Conservation (phyloP, 2,888 invertebrate species). For the Oxyscelio sp. region DNA sequence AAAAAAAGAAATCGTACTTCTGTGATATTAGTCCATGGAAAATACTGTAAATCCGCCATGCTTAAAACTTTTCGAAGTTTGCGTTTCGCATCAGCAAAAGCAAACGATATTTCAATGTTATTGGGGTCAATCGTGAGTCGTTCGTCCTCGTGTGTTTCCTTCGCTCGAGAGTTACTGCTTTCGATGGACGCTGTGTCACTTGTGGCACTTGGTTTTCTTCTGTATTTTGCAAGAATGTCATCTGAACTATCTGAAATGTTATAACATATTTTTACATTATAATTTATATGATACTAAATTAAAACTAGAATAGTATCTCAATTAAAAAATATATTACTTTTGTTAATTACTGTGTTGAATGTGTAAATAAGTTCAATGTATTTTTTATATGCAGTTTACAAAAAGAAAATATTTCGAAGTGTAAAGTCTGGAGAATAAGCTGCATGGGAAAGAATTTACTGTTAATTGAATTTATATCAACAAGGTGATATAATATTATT, state of each 20-base stretch:
- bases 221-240: slow-evolving; percentile 98
- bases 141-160: slow-evolving; percentile 88
- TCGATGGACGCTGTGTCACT: slow-evolving; percentile 89
- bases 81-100: slow-evolving; percentile 93
- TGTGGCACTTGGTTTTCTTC: slow-evolving; percentile 91
- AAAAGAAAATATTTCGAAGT: too few species aligned
- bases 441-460: too few species aligned
- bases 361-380: too few species aligned
- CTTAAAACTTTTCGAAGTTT: slow-evolving; percentile 97
- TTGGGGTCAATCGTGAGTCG: slow-evolving; percentile 89
- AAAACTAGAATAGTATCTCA: too few species aligned
- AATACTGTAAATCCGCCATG: slow-evolving; percentile 94
- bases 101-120: slow-evolving; percentile 90
- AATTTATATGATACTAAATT: too few species aligned
- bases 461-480: too few species aligned
- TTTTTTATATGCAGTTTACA: too few species aligned
- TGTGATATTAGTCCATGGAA: slow-evolving; percentile 87
- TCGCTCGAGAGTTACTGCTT: slow-evolving; percentile 87
- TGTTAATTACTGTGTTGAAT: too few species aligned
- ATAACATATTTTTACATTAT: too few species aligned
- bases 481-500: too few species aligned
- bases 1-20: slow-evolving; percentile 83
- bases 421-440: too few species aligned
- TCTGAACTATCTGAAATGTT: slow-evolving; percentile 96
- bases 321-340: too few species aligned